These are phyloP conservation scores for Saguinus midas DNA, from an alignment of 2,113 vertebrate genomes.

Conservation along the genomic window DNA sequence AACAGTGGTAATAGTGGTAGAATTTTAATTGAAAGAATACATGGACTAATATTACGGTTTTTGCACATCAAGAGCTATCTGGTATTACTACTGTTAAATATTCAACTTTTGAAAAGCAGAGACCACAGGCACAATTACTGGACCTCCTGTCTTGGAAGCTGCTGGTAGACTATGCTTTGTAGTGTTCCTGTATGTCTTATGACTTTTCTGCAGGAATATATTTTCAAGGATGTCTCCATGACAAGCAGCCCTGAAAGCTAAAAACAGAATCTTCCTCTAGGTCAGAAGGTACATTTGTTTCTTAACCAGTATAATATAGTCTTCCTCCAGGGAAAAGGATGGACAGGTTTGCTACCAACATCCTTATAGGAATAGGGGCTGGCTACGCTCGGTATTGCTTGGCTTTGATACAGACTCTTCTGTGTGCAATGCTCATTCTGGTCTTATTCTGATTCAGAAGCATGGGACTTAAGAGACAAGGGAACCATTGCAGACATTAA, in stretches of 20 bases:
- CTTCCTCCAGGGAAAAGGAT: neutral
- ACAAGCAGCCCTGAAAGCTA: neutral
- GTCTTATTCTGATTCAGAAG: neutral
- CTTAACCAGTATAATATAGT: neutral
- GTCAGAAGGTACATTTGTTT: neutral
- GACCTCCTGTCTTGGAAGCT: neutral
- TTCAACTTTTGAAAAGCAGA: neutral
- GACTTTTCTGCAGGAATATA: neutral
- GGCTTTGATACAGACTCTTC: neutral
- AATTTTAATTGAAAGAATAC: neutral
- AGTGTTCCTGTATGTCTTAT: neutral
- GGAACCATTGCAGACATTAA: neutral
- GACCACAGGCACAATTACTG: neutral
- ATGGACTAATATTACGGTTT: neutral
- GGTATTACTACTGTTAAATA: neutral
- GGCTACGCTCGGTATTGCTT: neutral
- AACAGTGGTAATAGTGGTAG: neutral
- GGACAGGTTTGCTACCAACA: neutral
- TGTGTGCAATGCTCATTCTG: neutral
- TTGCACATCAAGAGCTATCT: neutral
- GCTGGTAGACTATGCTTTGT: neutral
- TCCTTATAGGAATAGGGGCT: neutral
- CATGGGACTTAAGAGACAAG: too few species aligned
- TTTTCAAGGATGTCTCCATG: neutral
- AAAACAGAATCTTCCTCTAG: neutral